Evolutionary conservation across 2,113 vertebrate genomes (phyloP).

Genomic region (Boleophthalmus pectinirostris): DNA sequence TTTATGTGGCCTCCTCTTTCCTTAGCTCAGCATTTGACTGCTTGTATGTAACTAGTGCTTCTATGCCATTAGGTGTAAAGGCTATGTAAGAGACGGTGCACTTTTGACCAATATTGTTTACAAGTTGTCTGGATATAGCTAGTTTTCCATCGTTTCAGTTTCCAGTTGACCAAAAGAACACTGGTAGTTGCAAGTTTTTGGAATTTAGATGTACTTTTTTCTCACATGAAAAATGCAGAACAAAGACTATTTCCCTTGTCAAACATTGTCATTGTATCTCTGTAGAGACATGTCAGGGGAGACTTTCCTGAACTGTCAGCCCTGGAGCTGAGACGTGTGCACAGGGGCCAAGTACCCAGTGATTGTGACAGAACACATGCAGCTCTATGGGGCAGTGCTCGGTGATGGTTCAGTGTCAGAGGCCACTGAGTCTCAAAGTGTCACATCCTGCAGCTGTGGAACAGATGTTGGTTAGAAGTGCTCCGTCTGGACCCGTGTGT

Average conservation of each 20-base stretch:
- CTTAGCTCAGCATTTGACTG: slow-evolving; percentile 60
- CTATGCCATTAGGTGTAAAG: slow-evolving; percentile 44
- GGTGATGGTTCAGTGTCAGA: slow-evolving; percentile 5
- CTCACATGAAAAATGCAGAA: neutral
- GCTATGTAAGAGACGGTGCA: slow-evolving; percentile 55
- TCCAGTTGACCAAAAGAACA: neutral
- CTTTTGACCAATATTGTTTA: slow-evolving; percentile 63
- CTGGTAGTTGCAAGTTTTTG: neutral
- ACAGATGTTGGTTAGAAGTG: slow-evolving; percentile 71
- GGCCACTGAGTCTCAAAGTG: slow-evolving; percentile 27
- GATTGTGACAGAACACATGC: neutral
- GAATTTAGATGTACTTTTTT: neutral
- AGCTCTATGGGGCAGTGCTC: neutral
- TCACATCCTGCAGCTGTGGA: slow-evolving; percentile 11
- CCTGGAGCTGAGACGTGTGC: neutral
- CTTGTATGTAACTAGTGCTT: slow-evolving; percentile 53
- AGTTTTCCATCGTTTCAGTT: neutral
- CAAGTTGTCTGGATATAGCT: neutral
- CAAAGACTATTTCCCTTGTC: neutral
- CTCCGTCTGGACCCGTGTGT: slow-evolving; percentile 51
- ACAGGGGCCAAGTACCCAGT: neutral
- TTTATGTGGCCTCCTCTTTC: slow-evolving; percentile 67
- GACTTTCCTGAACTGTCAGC: neutral
- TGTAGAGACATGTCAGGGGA: neutral
- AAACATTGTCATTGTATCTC: neutral